Evolutionary conservation across 2,888 invertebrate genomes (phyloP), one percentile per base, ranked within the genome.

Genomic region (Spodoptera exigua): DNA sequence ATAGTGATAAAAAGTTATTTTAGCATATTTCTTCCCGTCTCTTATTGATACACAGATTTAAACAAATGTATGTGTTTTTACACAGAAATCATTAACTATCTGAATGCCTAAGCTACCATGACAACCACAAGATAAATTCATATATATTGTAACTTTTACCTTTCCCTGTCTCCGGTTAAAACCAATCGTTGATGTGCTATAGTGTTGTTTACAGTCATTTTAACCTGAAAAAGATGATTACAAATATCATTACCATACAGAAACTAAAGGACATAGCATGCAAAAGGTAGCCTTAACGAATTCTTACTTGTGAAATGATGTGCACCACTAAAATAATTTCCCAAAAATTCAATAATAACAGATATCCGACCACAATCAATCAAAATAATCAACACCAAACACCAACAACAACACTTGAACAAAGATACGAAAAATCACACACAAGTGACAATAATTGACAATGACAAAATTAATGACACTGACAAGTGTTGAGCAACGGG

Each of bases 111-210:
- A 7, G 27, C 9, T 9, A 27, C 7, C 27, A 0, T 5, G 5
- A 7, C 4, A 27, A 27, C 27, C 18, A 3, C 3, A 49, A 34
- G 5, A 0, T n/a, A 27, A 13, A 10, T 0, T 11, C 0, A 41
- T n/a, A 13, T 37, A 11, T 41, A 12, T 9, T 14, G 2, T 17
- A 37, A 12, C 37, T 10, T 16, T 12, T 70, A 94, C 94, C 94
- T 91, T 84, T 94, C 94, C 48, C 94, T 82, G 78, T 94, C 94
- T 64, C 94, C 94, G 73, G 91, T 94, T 12, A 94, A 83, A 66
- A 94, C 89, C 67, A 94, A 83, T 13, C 94, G 89, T 79, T 94
- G 94, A 78, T 94, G 93, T 27, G 94, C 93, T 68, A 94, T 94
- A n/a, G 94, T 94, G 78, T 94, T 94, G 71, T 93, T 93, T 18